Evolutionary conservation across 2,113 vertebrate genomes (phyloP), one percentile per base, ranked within the genome.

Genomic region (Procavia capensis): DNA sequence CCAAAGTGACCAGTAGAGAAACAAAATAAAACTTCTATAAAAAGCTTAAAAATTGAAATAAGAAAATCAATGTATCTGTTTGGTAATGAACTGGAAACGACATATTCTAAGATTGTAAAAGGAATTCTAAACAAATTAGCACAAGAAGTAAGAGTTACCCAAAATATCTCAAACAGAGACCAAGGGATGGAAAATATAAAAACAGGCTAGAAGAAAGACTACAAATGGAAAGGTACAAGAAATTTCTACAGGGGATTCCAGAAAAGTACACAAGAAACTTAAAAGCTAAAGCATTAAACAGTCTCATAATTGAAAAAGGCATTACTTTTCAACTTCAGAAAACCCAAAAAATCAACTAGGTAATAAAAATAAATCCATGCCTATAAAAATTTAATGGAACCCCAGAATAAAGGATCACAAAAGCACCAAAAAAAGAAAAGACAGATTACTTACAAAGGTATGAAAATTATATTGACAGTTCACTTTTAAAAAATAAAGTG

Each of bases 351-450:
- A 66, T 41, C 14, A 27, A 90, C 64, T 22, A 68, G 34, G 41
- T 76, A 64, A 57, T 57, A 57, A 81, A 95, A 87, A 87, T 31
- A 57, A 90, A 93, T 47, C 57, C 72, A 45, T 76, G 34, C 27
- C 72, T 61, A 61, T 7, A 43, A 13, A 70, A 82, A 27, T 70
- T 50, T 25, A 82, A 25, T 45, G 6, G 50, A 76, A 78, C 68
- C 85, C 41, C 22, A 78, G n/a, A 83, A 78, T 39, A 76, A n/a
- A 83, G 68, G 24, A 85, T 54, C 17, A 63, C 82, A 78, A 83
- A 54, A 78, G 16, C 13, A 36, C 9, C 6, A 17, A 76, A 87
- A 87, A 78, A 80, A 36, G 19, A 89, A 79, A 91, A 91, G 47
- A 82, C 63, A 50, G 24, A 85, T 90, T 79, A 81, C 43, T 82